These are phyloP conservation scores for Microcebus griseorufus DNA, from an alignment of 2,113 vertebrate species.

Conservation along the genomic window DNA sequence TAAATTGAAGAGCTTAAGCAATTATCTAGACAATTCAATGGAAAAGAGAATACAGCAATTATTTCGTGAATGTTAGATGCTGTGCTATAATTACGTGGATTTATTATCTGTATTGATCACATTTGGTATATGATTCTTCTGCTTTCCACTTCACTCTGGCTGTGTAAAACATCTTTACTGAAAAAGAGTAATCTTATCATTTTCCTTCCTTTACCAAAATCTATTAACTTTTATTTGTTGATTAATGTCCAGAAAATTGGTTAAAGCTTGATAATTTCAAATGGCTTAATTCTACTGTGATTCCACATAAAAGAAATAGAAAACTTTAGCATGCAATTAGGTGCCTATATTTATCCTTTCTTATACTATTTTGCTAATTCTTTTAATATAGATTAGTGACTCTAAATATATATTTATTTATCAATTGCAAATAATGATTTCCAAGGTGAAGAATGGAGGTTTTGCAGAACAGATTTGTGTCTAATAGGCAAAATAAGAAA, in stretches of 20 bases:
- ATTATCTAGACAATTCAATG: slow-evolving; percentile 4
- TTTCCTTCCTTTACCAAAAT: slow-evolving; percentile 29
- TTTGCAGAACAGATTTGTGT: neutral
- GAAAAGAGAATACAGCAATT: neutral
- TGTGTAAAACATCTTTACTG: slow-evolving; percentile 20
- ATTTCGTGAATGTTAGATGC: neutral
- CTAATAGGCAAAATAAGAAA: neutral
- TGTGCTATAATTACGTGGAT: neutral
- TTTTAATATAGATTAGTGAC: neutral
- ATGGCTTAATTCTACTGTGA: neutral
- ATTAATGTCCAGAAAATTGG: neutral
- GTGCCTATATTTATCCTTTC: neutral
- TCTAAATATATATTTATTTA: neutral
- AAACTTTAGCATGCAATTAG: neutral
- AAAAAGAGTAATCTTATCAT: slow-evolving; percentile 16
- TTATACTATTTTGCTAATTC: neutral
- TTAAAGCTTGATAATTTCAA: neutral
- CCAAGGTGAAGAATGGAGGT: accelerated
- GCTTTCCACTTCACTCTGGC: neutral
- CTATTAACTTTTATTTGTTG: neutral
- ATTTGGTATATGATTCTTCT: neutral
- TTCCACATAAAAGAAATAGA: neutral
- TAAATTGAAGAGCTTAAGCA: slow-evolving; percentile 20
- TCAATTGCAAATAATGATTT: neutral
- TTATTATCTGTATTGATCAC: slow-evolving; percentile 38